Base-by-base conservation (phyloP, 1,140 invertebrate genomes). In the Marisa cornuarietis region DNA sequence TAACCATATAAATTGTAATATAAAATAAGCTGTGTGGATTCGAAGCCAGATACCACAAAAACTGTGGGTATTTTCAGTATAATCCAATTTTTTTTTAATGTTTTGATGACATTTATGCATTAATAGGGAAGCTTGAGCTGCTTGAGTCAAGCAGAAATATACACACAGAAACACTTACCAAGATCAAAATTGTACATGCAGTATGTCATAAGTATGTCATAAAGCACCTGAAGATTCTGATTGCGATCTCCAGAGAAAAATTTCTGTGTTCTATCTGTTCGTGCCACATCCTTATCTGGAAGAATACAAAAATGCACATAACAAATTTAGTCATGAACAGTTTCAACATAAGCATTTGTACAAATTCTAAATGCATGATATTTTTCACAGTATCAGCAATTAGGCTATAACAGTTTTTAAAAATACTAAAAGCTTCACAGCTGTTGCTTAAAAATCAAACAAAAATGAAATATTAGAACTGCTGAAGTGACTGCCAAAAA, bases 101-200 rank as follows among this genome's bases (percentile, higher is more conserved):
- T 42, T 42, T 42, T 42, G 31, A 42, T 42, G 31, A 42, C 31
- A 42, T 42, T 42, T 42, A 42, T 6, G 6, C n/a, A 42, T 42
- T 6, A 42, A 42, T 42, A 42, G 31, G 31, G 3, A 4, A 42
- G 31, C 31, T 42, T 42, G 31, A 42, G 31, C 31, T 42, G 31
- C 31, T 42, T 6, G 31, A 42, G 6, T 42, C 31, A 42, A 42
- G 31, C 6, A 42, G 31, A 42, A 42, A 42, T 42, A 42, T 6
- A 42, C 31, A 42, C 31, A 42, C 31, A 42, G 31, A 42, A 42
- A 42, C 52, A 81, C 86, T 88, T 84, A 85, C 97, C 98, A 80
- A 99, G 92, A 92, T 99, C 98, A 92, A 99, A 99, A 92, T 99
- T 99, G 89, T 99, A 99, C 98, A 99, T 99, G n/a, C 97, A 95